Conservation (phyloP, 2,113 vertebrate species). For the Australoheros scitulus region DNA sequence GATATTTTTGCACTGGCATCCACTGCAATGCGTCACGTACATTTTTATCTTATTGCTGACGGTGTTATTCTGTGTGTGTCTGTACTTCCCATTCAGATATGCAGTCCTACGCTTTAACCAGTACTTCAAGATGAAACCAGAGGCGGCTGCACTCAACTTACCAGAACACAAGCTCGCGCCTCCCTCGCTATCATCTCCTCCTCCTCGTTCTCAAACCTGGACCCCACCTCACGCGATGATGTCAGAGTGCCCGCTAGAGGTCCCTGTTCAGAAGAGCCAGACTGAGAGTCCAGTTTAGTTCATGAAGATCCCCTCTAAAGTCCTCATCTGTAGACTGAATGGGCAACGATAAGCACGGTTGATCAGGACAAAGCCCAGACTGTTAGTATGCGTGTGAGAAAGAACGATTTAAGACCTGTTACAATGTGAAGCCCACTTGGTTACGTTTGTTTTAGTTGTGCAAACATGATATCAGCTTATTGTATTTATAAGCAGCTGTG, state of each 20-base stretch:
- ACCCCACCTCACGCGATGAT: conserved; percentile 19
- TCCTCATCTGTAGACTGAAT: neutral
- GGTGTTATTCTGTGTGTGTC: neutral
- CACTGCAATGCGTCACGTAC: neutral
- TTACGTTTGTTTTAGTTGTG: neutral
- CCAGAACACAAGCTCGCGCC: conserved; percentile 82
- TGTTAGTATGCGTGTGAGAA: neutral
- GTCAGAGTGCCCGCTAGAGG: conserved; percentile 45
- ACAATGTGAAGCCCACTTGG: conserved; percentile 27
- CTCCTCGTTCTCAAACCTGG: conserved; percentile 42
- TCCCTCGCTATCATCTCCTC: neutral
- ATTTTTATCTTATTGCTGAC: neutral
- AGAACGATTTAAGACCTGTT: conserved; percentile 9
- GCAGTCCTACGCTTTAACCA: conserved; percentile 95
- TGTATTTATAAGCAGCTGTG: conserved; percentile 7
- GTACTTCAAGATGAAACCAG: conserved; percentile 97
- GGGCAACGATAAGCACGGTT: neutral
- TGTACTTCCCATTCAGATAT: conserved; percentile 80
- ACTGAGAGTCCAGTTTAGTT: conserved; percentile 27
- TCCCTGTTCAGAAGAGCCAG: conserved; percentile 30
- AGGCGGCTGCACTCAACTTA: conserved; percentile 84
- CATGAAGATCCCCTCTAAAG: conserved; percentile 25
- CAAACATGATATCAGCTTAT: neutral
- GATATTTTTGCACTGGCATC: conserved; percentile 8
- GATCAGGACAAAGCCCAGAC: neutral